A percentile compares a stretch with the other conserved stretches of the same genome.
phyloP scores from a whole-genome alignment of 1,140 invertebrate species.

The Ceratitis capitata region DNA sequence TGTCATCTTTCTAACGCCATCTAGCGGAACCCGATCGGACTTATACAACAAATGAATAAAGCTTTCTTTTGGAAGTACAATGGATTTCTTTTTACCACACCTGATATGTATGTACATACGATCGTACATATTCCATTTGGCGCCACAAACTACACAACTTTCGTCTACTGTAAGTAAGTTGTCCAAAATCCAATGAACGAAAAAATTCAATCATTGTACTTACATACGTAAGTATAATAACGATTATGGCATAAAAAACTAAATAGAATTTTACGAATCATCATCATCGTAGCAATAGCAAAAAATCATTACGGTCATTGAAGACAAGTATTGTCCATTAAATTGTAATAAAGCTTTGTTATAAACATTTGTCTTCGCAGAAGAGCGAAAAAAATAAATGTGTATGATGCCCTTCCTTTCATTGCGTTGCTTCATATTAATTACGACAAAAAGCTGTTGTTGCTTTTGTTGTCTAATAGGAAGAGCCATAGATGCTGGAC shows the following conservation, averaged over 20 bases:
- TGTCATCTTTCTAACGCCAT: too few relatives aligned
- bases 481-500: not conserved
- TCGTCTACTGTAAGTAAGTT: not conserved
- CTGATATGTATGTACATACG: too few relatives aligned
- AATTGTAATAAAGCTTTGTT: slow-evolving; percentile 8
- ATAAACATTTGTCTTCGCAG: not conserved
- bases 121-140: too few relatives aligned
- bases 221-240: not conserved
- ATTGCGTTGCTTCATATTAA: not conserved
- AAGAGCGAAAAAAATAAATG: not conserved
- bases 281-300: too few relatives aligned
- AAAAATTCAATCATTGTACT: not conserved
- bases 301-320: not conserved
- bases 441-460: not conserved
- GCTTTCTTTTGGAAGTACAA: too few relatives aligned
- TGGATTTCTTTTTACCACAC: too few relatives aligned
- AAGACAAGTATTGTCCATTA: not conserved
- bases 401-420: too few relatives aligned
- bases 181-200: not conserved
- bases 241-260: not conserved
- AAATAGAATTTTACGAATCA: not conserved
- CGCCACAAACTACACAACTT: not conserved
- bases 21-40: too few relatives aligned
- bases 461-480: not conserved
- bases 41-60: too few relatives aligned